Percentiles rank a stretch among this genome's conserved stretches.
These are phyloP conservation scores for Calyptomena viridis DNA, from an alignment of 2,113 vertebrate species.

Conservation along the genomic window DNA sequence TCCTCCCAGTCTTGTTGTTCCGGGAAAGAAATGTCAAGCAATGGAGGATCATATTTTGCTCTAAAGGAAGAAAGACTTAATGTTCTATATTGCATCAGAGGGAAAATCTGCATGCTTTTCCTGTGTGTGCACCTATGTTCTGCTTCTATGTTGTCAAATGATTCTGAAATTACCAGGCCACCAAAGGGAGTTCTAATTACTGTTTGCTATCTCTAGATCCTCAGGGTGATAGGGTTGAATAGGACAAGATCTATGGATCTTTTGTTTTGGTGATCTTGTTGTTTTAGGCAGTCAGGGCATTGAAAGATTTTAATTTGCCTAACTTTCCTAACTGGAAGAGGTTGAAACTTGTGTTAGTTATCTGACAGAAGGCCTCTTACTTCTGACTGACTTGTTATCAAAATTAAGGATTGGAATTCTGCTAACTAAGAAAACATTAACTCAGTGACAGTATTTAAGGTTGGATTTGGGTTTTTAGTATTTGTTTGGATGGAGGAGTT, in stretches of 20 bases:
- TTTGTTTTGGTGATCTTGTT: not conserved
- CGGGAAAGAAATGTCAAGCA: not conserved
- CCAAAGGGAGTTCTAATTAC: not conserved
- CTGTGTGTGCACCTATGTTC: not conserved
- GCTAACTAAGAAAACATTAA: not conserved
- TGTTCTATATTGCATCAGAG: not conserved
- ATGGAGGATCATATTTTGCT: not conserved
- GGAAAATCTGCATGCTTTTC: not conserved
- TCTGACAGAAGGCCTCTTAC: not conserved
- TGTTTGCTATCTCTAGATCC: not conserved
- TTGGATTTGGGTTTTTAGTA: not conserved
- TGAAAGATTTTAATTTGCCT: not conserved
- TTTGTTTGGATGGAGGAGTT: accelerated
- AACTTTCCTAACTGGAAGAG: not conserved
- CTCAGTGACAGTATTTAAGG: not conserved
- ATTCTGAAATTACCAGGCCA: not conserved
- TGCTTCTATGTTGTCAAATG: not conserved
- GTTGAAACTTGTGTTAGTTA: not conserved
- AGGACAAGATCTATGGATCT: not conserved
- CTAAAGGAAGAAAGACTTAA: not conserved
- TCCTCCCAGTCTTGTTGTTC: not conserved
- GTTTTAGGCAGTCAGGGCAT: not conserved
- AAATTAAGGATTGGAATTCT: not conserved
- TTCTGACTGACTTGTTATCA: not conserved
- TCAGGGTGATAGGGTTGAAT: not conserved